Evolutionary conservation across 2,888 invertebrate species (phyloP).

Genomic region (Erynnis tages): DNA sequence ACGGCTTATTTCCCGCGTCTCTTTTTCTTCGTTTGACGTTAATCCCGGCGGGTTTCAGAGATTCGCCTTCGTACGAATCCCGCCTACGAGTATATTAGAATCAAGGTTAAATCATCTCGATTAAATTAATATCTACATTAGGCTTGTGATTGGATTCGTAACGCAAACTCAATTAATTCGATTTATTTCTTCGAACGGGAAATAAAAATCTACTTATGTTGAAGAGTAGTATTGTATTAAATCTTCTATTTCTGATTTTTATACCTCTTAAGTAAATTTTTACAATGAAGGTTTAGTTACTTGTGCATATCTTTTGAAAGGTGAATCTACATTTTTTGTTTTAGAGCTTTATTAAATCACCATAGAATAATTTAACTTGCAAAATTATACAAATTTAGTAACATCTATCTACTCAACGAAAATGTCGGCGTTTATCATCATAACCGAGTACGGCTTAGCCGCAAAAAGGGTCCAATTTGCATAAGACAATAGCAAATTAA

Average conservation of each 20-base stretch:
- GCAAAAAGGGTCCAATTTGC: slow-evolving; percentile 49
- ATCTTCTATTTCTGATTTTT: not conserved
- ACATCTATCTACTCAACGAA: slow-evolving; percentile 48
- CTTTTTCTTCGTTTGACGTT: slow-evolving; percentile 79
- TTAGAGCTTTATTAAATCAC: slow-evolving; percentile 28
- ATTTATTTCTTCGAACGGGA: not conserved
- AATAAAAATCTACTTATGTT: not conserved
- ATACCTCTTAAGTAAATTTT: not conserved
- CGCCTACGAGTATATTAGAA: slow-evolving; percentile 46
- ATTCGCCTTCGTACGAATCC: slow-evolving; percentile 50
- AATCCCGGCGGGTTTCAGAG: slow-evolving; percentile 70
- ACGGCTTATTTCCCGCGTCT: slow-evolving; percentile 76
- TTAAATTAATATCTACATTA: slow-evolving; percentile 23
- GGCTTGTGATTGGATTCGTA: slow-evolving; percentile 9
- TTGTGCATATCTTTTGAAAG: not conserved
- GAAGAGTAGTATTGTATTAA: not conserved
- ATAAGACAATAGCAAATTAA: slow-evolving; percentile 47
- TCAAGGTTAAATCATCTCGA: slow-evolving; percentile 46
- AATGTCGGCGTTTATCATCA: slow-evolving; percentile 57
- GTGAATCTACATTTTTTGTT: slow-evolving; percentile 18
- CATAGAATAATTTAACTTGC: slow-evolving; percentile 45
- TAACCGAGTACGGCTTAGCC: slow-evolving; percentile 44
- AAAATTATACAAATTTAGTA: slow-evolving; percentile 55
- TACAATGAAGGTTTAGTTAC: too few relatives aligned
- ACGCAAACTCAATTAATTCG: slow-evolving; percentile 2